Conservation (phyloP, 2,888 invertebrate species). For the Coelopa pilipes region DNA sequence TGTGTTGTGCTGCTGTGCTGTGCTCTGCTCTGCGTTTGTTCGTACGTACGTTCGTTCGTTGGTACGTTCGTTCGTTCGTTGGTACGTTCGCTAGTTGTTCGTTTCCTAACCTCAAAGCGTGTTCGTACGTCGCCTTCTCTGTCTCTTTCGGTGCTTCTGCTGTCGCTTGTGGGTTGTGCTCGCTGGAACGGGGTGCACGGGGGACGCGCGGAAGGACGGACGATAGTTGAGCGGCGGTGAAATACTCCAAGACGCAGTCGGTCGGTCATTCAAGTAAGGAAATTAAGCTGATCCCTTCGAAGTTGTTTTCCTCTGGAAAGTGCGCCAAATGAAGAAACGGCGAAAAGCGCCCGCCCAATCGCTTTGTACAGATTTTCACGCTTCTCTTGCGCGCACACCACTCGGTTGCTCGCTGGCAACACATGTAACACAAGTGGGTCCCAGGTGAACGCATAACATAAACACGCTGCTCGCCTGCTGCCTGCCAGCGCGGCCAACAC, state of each 20-base stretch:
- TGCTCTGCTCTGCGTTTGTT: too few relatives aligned
- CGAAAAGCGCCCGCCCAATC: too few relatives aligned
- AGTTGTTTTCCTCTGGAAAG: background rate
- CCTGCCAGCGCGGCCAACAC: constrained; percentile 25
- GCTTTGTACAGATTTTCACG: constrained; percentile 1
- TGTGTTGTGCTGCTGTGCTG: background rate
- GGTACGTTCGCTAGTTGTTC: constrained; percentile 25
- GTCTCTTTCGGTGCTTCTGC: constrained; percentile 33
- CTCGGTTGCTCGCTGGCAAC: background rate
- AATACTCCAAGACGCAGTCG: background rate
- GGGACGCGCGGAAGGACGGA: background rate
- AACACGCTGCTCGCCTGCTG: constrained; percentile 38
- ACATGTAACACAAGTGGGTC: constrained; percentile 30
- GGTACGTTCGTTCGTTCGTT: too few relatives aligned
- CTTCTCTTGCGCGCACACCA: constrained; percentile 17
- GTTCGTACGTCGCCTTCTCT: constrained; percentile 42
- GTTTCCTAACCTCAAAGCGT: constrained; percentile 58
- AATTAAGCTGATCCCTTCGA: background rate
- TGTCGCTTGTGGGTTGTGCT: constrained; percentile 1
- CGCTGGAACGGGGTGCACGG: background rate
- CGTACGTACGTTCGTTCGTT: too few relatives aligned
- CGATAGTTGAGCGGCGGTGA: background rate
- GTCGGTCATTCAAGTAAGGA: background rate
- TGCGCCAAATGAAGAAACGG: too few relatives aligned
- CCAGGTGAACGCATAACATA: constrained; percentile 12